phyloP scores from a whole-genome alignment of 2,113 vertebrate species.

The Clupea harengus region DNA sequence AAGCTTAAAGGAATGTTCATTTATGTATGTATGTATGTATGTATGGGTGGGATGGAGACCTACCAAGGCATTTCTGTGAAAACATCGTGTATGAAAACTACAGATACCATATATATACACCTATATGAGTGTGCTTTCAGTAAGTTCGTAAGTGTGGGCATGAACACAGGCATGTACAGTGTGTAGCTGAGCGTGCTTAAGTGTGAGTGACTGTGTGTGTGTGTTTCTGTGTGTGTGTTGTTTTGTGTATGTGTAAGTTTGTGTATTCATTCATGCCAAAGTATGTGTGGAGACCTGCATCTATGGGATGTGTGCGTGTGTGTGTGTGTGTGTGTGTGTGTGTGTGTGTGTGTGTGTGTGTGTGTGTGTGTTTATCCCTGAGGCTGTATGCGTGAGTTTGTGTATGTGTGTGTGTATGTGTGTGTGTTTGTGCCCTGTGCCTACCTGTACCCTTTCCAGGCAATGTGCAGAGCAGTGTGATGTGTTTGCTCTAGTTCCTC shows the following conservation, averaged over 20 bases:
- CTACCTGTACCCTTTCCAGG: conserved; percentile 9
- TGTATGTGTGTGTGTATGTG: neutral
- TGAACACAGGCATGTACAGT: neutral
- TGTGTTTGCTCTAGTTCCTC: neutral
- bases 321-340: neutral
- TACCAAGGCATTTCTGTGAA: neutral
- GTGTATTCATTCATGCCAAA: neutral
- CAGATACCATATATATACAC: neutral
- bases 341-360: conserved; percentile 15
- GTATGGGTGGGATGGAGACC: too few species aligned
- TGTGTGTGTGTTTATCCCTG: conserved; percentile 22
- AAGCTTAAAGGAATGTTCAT: neutral
- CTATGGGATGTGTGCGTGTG: neutral
- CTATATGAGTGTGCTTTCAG: neutral
- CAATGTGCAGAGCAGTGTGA: neutral
- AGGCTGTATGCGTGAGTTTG: neutral
- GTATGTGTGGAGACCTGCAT: neutral
- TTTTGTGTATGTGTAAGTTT: neutral
- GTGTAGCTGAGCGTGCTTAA: neutral
- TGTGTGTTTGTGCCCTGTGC: neutral
- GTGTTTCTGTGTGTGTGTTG: neutral
- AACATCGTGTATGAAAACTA: neutral
- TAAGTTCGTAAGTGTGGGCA: neutral
- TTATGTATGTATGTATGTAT: too few species aligned
- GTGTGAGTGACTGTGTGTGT: neutral